Evolutionary conservation across 2,113 vertebrate genomes (phyloP).

Genomic region (Rhinoptilus africanus): DNA sequence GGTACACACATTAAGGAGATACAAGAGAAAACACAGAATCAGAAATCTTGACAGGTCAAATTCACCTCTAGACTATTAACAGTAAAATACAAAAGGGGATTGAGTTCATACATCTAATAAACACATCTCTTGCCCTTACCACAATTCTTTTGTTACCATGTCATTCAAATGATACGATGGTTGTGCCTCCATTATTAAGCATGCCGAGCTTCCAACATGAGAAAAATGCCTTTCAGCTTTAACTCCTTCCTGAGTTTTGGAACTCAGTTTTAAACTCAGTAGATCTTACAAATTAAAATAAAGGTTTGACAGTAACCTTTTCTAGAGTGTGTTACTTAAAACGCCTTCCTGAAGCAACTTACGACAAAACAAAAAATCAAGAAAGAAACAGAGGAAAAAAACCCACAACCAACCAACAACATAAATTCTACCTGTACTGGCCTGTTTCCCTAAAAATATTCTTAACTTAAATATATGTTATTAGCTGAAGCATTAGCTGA

Average conservation of each 20-base stretch:
- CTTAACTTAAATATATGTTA: neutral
- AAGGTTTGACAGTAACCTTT: neutral
- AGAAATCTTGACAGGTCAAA: neutral
- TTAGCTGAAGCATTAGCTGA: neutral
- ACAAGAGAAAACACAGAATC: neutral
- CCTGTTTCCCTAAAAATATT: neutral
- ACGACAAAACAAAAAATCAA: neutral
- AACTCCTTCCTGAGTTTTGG: neutral
- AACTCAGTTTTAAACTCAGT: neutral
- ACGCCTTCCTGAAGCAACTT: neutral
- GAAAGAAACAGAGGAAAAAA: neutral
- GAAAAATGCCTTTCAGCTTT: neutral
- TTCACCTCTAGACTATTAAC: neutral
- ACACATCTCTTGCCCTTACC: neutral
- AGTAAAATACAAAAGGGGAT: neutral
- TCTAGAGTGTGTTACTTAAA: neutral
- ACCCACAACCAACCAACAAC: no score
- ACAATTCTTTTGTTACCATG: neutral
- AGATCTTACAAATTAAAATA: neutral
- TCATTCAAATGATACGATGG: neutral
- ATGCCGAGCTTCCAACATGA: neutral
- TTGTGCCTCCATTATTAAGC: neutral
- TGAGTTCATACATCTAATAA: neutral
- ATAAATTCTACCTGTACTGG: neutral
- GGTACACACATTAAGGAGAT: neutral